Evolutionary conservation across 2,888 invertebrate genomes (phyloP).

Genomic region (Andrena dorsata): DNA sequence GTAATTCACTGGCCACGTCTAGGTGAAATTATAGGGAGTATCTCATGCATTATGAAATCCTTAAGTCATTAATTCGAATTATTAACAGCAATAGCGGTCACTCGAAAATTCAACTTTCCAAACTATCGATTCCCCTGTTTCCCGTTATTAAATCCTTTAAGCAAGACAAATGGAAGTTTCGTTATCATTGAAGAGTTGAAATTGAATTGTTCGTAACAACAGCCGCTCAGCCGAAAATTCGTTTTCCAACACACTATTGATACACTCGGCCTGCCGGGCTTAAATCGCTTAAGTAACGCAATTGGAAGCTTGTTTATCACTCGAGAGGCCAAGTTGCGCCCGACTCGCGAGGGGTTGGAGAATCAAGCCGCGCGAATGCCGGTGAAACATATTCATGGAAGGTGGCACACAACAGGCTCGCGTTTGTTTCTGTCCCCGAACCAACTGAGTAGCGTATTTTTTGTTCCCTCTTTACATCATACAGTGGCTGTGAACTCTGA

Average conservation of each 20-base stretch:
- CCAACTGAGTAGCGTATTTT: not conserved
- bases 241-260: not conserved
- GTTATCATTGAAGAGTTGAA: not conserved
- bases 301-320: slow-evolving; percentile 21
- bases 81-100: not conserved
- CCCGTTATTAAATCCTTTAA: not conserved
- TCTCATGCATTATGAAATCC: not conserved
- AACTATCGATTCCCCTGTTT: not conserved
- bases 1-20: not conserved
- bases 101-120: not conserved
- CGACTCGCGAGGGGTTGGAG: not conserved
- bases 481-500: slow-evolving; percentile 3
- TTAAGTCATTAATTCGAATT: not conserved
- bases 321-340: not conserved
- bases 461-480: slow-evolving; percentile 9
- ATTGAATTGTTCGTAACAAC: not conserved
- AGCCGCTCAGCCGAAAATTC: not conserved
- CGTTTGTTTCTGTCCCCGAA: not conserved
- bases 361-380: slow-evolving; percentile 18
- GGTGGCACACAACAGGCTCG: not conserved
- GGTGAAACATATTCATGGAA: slow-evolving; percentile 1
- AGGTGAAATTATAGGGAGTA: not conserved
- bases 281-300: not conserved
- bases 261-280: not conserved
- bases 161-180: not conserved